Percentiles rank a stretch among this genome's conserved stretches.
Evolutionary conservation across 2,888 invertebrate genomes (phyloP).

Genomic region (Palloptera scutellata): DNA sequence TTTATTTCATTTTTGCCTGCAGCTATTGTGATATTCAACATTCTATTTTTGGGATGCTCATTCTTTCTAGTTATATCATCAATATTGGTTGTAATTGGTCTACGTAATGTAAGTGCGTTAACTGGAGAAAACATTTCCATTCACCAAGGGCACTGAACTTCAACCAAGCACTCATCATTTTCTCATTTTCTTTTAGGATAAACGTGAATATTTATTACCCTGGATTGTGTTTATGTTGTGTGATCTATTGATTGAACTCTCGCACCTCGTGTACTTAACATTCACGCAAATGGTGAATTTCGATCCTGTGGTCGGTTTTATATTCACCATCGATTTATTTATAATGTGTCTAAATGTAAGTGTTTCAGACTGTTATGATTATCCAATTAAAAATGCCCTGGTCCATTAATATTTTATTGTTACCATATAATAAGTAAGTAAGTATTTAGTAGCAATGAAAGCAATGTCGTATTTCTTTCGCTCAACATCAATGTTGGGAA

Average conservation of each 20-base stretch:
- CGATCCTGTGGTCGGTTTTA: conserved; percentile 77
- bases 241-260: conserved; percentile 73
- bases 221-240: conserved; percentile 76
- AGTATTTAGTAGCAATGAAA: too few species aligned
- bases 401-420: too few species aligned
- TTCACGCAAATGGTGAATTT: conserved; percentile 73
- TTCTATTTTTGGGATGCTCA: conserved; percentile 73
- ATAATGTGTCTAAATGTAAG: conserved; percentile 80
- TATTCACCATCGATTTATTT: conserved; percentile 82
- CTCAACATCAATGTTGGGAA: too few species aligned
- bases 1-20: conserved; percentile 51
- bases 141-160: background rate
- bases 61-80: conserved; percentile 74
- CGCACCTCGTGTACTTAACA: conserved; percentile 73
- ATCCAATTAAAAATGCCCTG: too few species aligned
- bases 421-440: too few species aligned
- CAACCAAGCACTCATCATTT: conserved; percentile 15
- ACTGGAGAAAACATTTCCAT: conserved; percentile 24
- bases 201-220: conserved; percentile 74
- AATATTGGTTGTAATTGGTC: conserved; percentile 72
- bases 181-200: conserved; percentile 67
- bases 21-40: conserved; percentile 79
- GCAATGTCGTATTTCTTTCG: too few species aligned
- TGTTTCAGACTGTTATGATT: conserved; percentile 9
- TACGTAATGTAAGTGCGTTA: conserved; percentile 71